phyloP scores from a whole-genome alignment of 2,113 vertebrate genomes.

The Synodontis membranacea region DNA sequence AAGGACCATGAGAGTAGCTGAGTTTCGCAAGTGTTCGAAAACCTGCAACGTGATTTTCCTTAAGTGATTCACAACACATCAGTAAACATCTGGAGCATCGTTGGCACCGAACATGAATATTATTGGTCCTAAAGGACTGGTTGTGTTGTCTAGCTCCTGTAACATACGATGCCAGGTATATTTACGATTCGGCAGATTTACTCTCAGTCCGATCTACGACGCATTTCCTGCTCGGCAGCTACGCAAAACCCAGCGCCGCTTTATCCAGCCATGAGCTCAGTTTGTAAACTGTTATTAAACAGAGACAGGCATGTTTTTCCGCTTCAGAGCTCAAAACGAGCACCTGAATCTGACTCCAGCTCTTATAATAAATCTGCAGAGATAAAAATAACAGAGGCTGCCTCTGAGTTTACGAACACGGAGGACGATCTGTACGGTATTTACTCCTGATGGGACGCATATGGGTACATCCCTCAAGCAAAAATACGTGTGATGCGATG shows the following conservation, averaged over 20 bases:
- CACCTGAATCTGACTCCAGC: neutral
- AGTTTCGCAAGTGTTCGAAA: neutral
- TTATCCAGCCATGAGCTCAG: conserved; percentile 1
- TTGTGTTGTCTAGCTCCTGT: neutral
- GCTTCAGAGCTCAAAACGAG: neutral
- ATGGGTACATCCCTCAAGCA: neutral
- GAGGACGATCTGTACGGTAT: neutral
- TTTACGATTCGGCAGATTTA: conserved; percentile 15
- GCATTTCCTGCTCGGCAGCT: neutral
- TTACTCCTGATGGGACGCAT: neutral
- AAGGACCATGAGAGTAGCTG: neutral
- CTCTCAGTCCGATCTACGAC: neutral
- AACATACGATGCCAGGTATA: neutral
- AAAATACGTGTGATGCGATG: neutral
- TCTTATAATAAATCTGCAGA: neutral
- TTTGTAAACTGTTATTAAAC: conserved; percentile 34
- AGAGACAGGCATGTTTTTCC: conserved; percentile 24
- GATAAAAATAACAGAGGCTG: neutral
- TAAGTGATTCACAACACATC: neutral
- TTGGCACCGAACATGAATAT: neutral
- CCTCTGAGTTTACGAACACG: neutral
- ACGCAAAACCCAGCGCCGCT: neutral
- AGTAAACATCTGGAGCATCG: neutral
- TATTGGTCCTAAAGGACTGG: neutral
- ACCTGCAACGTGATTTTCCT: neutral